These are phyloP conservation scores for Eurytoma californica DNA, from an alignment of 2,888 invertebrate genomes.

Conservation along the genomic window DNA sequence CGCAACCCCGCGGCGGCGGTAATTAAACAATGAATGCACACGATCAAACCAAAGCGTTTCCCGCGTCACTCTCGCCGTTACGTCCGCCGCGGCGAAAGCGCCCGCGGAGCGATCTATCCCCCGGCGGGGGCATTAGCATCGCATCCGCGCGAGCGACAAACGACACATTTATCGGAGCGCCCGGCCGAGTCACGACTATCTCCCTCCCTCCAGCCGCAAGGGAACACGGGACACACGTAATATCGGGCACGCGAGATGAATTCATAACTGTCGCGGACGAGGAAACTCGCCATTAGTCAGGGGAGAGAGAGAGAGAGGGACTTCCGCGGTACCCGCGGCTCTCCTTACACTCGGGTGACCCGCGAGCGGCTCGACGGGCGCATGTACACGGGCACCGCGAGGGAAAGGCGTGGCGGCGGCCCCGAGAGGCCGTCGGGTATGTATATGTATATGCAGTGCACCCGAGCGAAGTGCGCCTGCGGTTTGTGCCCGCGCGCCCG, in stretches of 20 bases:
- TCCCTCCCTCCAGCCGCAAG: background rate
- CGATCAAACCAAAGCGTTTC: background rate
- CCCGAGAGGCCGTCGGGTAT: background rate
- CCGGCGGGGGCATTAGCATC: constrained; percentile 1
- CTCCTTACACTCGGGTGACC: constrained; percentile 71
- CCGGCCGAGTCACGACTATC: constrained; percentile 1
- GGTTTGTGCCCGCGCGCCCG: background rate
- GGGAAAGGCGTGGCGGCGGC: constrained; percentile 72
- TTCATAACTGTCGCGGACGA: constrained; percentile 23
- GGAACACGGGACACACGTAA: background rate
- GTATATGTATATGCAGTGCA: constrained; percentile 27
- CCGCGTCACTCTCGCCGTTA: background rate
- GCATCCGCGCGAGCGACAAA: background rate
- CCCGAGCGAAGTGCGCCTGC: too few species aligned
- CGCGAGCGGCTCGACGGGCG: constrained; percentile 69
- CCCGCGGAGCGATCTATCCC: background rate
- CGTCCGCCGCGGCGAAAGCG: background rate
- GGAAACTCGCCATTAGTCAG: constrained; percentile 20
- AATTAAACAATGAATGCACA: constrained; percentile 15
- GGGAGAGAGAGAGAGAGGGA: background rate
- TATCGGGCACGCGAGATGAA: constrained; percentile 1
- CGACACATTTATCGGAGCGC: background rate
- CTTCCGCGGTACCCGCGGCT: constrained; percentile 50
- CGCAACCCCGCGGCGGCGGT: background rate
- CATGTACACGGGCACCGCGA: constrained; percentile 40